Evolutionary conservation across 2,797 vertebrate species (phyloP), one percentile per base, ranked within the genome.

Genomic region (Borostomias antarcticus): DNA sequence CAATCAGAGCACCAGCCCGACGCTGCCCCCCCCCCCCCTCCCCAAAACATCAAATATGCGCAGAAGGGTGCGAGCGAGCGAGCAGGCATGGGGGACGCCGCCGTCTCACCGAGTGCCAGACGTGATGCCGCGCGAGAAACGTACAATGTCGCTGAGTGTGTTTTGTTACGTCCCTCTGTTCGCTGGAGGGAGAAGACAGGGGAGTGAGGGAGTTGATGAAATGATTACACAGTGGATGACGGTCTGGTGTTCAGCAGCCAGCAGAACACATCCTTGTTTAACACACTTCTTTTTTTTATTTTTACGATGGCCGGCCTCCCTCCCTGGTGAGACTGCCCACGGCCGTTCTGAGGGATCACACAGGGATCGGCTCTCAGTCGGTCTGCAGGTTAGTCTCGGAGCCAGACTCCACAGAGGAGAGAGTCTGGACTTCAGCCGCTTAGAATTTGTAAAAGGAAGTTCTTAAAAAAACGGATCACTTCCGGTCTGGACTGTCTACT

Each of bases 171-270:
- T 89, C 88, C 77, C 83, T n/a, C n/a, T 86, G 85, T 85, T 81
- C 82, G 80, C 74, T 85, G 88, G 88, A 84, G 86, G 84, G 86
- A 88, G 83, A 88, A 90, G 86, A 90, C 86, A 89, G 86, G 81
- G 87, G 89, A 86, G 89, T 75, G 79, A 89, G 84, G 84, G 84
- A 91, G 88, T 89, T 92, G 92, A 92, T 91, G 89, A 93, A 91
- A 92, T 92, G 91, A 93, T 93, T 92, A 92, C 87, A 92, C 75
- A 88, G 83, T 86, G 88, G 80, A 61, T 80, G 74, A 79, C 74
- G 79, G 84, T 66, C 71, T 72, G 2, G 77, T 78, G 74, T 80
- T 84, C 86, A 88, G 88, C 85, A 88, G 87, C 84, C 85, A 81
- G 86, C 80, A 86, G 78, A 84, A 86, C 83, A 81, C 78, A 75